Percentiles rank a stretch among this genome's conserved stretches.
Conservation (phyloP, 2,113 vertebrate species). For the Alosa alosa region DNA sequence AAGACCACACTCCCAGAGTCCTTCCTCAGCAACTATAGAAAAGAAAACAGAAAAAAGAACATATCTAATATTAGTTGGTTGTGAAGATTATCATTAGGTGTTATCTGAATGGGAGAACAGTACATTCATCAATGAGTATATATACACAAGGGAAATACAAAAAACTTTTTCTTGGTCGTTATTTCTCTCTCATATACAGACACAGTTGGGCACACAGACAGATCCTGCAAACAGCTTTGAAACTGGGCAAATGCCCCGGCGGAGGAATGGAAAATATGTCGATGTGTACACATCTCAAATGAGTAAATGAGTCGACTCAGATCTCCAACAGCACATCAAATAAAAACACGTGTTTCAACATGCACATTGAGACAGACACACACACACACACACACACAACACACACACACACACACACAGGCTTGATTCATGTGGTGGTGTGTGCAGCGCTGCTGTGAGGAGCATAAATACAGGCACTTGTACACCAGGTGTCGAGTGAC, state of each 20-base stretch:
- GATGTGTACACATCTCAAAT: conserved; percentile 3
- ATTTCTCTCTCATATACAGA: not conserved
- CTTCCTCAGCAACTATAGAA: conserved; percentile 92
- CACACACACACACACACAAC: conserved; percentile 7
- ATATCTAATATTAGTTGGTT: not conserved
- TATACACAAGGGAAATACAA: too few species aligned
- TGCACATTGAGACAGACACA: not conserved
- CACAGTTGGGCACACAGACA: not conserved
- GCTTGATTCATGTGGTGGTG: not conserved
- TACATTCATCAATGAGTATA: too few species aligned
- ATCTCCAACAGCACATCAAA: not conserved
- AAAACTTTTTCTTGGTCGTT: not conserved
- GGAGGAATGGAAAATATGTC: not conserved
- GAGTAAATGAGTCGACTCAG: not conserved
- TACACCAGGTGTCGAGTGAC: not conserved
- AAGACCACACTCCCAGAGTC: conserved; percentile 95
- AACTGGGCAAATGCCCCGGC: not conserved
- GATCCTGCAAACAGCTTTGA: not conserved
- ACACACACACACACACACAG: not conserved
- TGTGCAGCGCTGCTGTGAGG: conserved; percentile 23
- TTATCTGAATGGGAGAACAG: not conserved
- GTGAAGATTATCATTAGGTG: not conserved
- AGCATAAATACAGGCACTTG: conserved; percentile 41
- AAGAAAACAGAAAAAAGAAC: not conserved
- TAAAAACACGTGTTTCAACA: conserved; percentile 32